Conservation (phyloP, 2,113 vertebrate species). For the Oncorhynchus mykiss region DNA sequence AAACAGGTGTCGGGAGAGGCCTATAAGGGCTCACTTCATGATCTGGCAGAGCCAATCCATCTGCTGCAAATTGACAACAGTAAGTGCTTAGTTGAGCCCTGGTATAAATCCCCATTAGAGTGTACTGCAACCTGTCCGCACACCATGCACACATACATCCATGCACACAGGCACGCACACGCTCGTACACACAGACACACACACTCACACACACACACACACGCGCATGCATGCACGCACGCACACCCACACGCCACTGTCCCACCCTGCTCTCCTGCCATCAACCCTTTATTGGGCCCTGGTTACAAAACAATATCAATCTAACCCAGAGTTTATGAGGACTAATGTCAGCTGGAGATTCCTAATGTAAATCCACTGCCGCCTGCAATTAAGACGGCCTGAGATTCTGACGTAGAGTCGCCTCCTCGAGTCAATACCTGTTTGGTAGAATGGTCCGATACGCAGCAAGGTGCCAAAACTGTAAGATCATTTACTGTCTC, state of each 20-base stretch:
- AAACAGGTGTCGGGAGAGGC: conserved; percentile 40
- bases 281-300: conserved; percentile 40
- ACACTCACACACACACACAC: too few relatives aligned
- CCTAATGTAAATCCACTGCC: conserved; percentile 38
- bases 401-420: conserved; percentile 23
- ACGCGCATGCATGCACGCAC: too few relatives aligned
- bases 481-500: conserved; percentile 17
- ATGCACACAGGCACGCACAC: too few relatives aligned
- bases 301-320: conserved; percentile 52
- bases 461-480: conserved; percentile 22
- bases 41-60: conserved; percentile 49
- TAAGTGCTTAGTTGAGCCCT: conserved; percentile 30
- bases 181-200: too few relatives aligned
- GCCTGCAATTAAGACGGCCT: conserved; percentile 26
- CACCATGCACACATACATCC: too few relatives aligned
- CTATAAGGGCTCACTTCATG: conserved; percentile 23
- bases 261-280: conserved; percentile 16
- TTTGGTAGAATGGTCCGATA: conserved; percentile 11
- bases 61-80: conserved; percentile 55
- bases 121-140: conserved; percentile 39
- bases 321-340: conserved; percentile 45
- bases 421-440: conserved; percentile 24
- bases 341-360: conserved; percentile 36
- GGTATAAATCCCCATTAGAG: conserved; percentile 56
- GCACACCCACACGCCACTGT: too few relatives aligned